Conservation (phyloP, 2,888 invertebrate species). For the Lasioglossum marginatum region DNA sequence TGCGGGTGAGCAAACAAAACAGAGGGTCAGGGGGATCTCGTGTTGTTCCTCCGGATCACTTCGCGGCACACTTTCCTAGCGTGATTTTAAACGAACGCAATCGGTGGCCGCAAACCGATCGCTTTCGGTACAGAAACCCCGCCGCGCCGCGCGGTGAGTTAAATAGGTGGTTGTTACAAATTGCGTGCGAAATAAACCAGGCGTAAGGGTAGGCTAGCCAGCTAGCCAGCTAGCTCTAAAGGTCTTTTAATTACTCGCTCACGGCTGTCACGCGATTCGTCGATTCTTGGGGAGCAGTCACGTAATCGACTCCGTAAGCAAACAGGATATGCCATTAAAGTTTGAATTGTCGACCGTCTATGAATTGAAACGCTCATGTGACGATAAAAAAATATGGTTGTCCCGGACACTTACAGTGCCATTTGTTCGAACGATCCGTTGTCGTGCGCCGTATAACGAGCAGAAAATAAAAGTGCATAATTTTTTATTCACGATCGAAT, state of each 20-base stretch:
- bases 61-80: not conserved
- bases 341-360: slow-evolving; percentile 11
- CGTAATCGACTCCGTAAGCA: slow-evolving; percentile 48
- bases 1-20: slow-evolving; percentile 5
- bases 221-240: slow-evolving; percentile 31
- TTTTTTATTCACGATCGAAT: not conserved
- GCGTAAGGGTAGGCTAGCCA: slow-evolving; percentile 25
- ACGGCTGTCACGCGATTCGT: slow-evolving; percentile 62
- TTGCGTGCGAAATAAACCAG: slow-evolving; percentile 56
- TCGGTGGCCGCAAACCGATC: slow-evolving; percentile 1
- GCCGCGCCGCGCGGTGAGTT: not conserved
- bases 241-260: slow-evolving; percentile 66
- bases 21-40: not conserved
- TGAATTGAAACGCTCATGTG: not conserved
- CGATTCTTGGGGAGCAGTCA: slow-evolving; percentile 57
- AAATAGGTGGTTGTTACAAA: slow-evolving; percentile 39
- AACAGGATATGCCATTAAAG: slow-evolving; percentile 46
- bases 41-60: slow-evolving; percentile 4
- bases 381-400: not conserved
- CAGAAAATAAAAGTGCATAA: not conserved
- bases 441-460: not conserved
- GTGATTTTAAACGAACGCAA: slow-evolving; percentile 38
- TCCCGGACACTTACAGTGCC: not conserved
- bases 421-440: not conserved
- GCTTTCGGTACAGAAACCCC: not conserved